Percentiles rank a stretch among this genome's conserved stretches.
Conservation (phyloP, 2,888 invertebrate species). For the Cephus sareptanus region DNA sequence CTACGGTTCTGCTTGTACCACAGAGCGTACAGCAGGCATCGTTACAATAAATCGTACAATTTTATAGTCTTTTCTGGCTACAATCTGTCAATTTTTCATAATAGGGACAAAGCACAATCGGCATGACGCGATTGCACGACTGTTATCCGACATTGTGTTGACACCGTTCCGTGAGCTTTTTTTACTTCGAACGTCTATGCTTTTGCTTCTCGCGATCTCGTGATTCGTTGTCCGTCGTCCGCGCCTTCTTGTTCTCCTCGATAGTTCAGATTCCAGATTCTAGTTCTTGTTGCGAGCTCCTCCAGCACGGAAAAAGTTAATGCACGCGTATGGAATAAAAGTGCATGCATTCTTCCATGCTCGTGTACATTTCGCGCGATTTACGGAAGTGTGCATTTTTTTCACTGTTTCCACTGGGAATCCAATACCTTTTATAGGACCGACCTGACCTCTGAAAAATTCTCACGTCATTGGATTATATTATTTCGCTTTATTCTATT, state of each 20-base stretch:
- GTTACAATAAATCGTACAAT: conserved; percentile 35
- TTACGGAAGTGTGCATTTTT: conserved; percentile 25
- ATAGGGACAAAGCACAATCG: background rate
- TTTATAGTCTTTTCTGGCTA: conserved; percentile 34
- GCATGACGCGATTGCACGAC: background rate
- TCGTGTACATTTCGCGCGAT: background rate
- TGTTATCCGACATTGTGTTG: background rate
- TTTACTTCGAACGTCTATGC: background rate
- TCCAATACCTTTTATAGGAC: background rate
- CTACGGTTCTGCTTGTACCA: conserved; percentile 22
- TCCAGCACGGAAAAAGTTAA: background rate
- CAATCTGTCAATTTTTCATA: conserved; percentile 25
- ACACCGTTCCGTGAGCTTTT: background rate
- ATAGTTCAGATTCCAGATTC: background rate
- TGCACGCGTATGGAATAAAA: background rate
- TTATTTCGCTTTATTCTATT: background rate
- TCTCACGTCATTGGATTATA: background rate
- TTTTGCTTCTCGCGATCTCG: background rate
- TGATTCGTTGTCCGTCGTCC: background rate
- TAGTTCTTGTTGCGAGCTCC: background rate
- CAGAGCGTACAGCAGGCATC: conserved; percentile 32
- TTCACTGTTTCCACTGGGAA: background rate
- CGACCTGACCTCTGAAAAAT: background rate
- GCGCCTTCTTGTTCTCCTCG: background rate
- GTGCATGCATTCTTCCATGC: conserved; percentile 1